Evolutionary conservation across 2,113 vertebrate genomes (phyloP), one percentile per base, ranked within the genome.

Genomic region (Cepphus grylle): DNA sequence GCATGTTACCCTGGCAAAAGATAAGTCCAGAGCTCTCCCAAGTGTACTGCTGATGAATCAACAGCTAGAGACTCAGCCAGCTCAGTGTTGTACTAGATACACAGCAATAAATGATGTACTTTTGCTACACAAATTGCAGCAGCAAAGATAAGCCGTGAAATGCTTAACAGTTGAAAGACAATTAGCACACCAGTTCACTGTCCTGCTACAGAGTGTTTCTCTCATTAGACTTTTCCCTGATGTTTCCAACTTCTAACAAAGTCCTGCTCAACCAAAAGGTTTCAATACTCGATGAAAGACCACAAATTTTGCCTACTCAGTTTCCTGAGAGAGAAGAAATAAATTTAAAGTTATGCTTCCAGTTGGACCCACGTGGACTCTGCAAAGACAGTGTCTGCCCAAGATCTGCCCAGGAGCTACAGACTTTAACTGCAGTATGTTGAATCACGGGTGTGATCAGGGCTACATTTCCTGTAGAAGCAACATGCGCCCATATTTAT

Each of bases 11-110:
- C 90, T 76, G 95, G 92, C 82, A 82, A 81, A 95, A 96, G 77
- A 72, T 91, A 30, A 94, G 94, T 92, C 88, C 96, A 87, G 95
- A 93, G 95, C 96, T 95, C 93, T 97, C 93, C 86, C 92, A 93
- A 95, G 93, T 81, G 95, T 91, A 73, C 70, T 88, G 92, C 85
- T 86, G 86, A 38, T 92, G 94, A 93, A 96, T 84, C 79, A 95
- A 84, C 82, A 95, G 90, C 12, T 26, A 22, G 42, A 94, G 91
- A 5, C 67, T 66, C 79, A 8, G 85, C 82, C 94, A 93, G 94
- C 82, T 38, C 78, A 2, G 9, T 29, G 78, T 17, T 71, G 91
- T 66, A 55, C 81, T 71, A n/a, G 78, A 66, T 7, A 22, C 5
- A 25, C 58, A 61, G 74, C 84, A 66, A 21, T 19, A 70, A 93